phyloP scores from a whole-genome alignment of 2,888 invertebrate genomes.

The Drosophila pullipes region DNA sequence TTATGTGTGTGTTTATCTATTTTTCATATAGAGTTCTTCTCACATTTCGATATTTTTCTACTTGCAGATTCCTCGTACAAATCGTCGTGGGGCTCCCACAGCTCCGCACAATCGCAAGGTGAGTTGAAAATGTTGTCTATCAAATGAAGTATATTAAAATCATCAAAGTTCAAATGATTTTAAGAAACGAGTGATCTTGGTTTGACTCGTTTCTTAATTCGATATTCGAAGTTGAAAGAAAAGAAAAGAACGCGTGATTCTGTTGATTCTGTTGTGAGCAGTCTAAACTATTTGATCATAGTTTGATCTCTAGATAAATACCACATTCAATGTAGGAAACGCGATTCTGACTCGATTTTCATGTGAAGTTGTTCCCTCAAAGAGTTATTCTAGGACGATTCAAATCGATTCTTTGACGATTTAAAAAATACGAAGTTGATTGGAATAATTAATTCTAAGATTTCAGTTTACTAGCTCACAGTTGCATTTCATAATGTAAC shows the following conservation, averaged over 20 bases:
- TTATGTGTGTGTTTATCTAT: neutral
- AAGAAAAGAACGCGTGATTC: neutral
- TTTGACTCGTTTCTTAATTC: neutral
- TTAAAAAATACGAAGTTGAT: neutral
- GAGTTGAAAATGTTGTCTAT: constrained; percentile 69
- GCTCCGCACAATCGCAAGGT: constrained; percentile 92
- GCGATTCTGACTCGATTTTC: neutral
- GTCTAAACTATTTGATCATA: neutral
- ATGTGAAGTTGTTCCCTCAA: neutral
- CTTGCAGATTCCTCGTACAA: constrained; percentile 94
- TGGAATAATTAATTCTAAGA: neutral
- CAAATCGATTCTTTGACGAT: neutral
- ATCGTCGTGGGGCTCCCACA: constrained; percentile 93
- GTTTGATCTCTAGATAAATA: neutral
- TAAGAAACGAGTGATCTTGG: neutral
- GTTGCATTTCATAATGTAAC: too few species aligned
- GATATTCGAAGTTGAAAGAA: neutral
- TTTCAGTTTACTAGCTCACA: too few species aligned
- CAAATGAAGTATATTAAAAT: neutral
- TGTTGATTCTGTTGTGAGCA: neutral
- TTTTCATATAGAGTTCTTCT: neutral
- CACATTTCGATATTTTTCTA: constrained; percentile 53
- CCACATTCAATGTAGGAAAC: too few species aligned
- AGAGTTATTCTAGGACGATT: fast-evolving
- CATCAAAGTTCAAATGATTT: neutral